These are phyloP conservation scores for Maniola hyperantus DNA, from an alignment of 2,888 invertebrate genomes.

Conservation along the genomic window DNA sequence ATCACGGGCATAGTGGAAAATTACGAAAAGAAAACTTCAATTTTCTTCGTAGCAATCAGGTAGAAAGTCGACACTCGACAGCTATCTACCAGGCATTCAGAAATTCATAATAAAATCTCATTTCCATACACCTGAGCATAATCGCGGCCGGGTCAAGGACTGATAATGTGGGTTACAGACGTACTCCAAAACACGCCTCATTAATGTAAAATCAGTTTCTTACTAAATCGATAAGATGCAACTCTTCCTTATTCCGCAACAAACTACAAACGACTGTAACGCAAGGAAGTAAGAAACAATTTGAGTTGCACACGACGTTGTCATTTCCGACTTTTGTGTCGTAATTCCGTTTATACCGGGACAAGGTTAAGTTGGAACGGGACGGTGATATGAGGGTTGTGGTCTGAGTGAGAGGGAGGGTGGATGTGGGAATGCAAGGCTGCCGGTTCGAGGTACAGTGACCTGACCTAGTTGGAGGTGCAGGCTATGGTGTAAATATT, in stretches of 20 bases:
- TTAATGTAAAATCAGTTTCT: constrained; percentile 68
- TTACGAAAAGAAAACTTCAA: not conserved
- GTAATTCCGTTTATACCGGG: constrained; percentile 59
- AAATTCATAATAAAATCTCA: constrained; percentile 28
- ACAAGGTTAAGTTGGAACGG: constrained; percentile 67
- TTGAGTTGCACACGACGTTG: constrained; percentile 57
- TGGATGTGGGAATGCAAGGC: constrained; percentile 70
- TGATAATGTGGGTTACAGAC: constrained; percentile 56
- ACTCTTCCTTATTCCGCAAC: constrained; percentile 34
- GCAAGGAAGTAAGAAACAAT: constrained; percentile 49
- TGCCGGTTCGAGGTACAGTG: constrained; percentile 75
- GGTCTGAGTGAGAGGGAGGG: constrained; percentile 48
- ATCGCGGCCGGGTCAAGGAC: constrained; percentile 57
- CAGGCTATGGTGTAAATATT: constrained; percentile 76
- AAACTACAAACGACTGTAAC: constrained; percentile 36
- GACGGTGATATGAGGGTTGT: constrained; percentile 47
- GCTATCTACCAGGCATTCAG: constrained; percentile 16
- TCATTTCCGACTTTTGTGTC: constrained; percentile 74
- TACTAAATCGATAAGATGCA: constrained; percentile 60
- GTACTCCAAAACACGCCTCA: constrained; percentile 44
- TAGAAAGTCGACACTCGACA: not conserved
- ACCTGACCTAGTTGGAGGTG: constrained; percentile 77
- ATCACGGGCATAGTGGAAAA: no score
- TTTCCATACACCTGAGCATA: constrained; percentile 30
- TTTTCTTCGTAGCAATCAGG: not conserved